phyloP scores from a whole-genome alignment of 2,113 vertebrate species.

The Oriolus oriolus region DNA sequence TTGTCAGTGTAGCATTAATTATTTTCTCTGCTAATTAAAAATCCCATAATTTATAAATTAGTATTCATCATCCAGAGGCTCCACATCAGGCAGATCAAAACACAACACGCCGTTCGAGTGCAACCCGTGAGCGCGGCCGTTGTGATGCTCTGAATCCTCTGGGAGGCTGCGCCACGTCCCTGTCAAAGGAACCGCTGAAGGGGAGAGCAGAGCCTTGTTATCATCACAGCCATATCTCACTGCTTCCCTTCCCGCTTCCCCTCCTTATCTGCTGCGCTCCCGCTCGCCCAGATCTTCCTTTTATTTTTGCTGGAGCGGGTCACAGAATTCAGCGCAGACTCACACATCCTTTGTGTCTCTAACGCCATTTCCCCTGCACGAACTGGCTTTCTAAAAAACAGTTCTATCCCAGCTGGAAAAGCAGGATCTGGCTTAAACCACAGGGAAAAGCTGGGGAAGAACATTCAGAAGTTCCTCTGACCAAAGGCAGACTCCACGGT shows the following conservation, averaged over 20 bases:
- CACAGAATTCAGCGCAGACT: neutral
- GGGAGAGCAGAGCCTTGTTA: neutral
- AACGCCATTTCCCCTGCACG: rapidly evolving
- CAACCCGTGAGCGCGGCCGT: neutral
- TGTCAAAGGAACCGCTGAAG: neutral
- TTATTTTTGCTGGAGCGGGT: neutral
- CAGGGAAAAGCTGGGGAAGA: neutral
- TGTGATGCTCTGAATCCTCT: neutral
- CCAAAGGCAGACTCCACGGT: neutral
- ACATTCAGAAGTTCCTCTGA: rapidly evolving
- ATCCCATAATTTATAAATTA: neutral
- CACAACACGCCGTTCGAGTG: rapidly evolving
- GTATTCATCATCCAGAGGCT: neutral
- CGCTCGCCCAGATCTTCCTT: neutral
- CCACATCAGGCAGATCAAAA: neutral
- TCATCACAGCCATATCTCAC: neutral
- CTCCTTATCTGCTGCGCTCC: neutral
- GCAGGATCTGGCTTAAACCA: neutral
- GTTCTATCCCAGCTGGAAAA: too few relatives aligned
- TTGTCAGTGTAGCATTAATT: neutral
- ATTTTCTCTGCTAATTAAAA: neutral
- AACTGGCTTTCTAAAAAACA: rapidly evolving
- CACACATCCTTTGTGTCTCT: neutral
- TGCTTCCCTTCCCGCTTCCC: neutral
- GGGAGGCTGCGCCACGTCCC: neutral